Evolutionary conservation across 1,140 invertebrate species (phyloP).

Genomic region (Sminthurides bifidus): DNA sequence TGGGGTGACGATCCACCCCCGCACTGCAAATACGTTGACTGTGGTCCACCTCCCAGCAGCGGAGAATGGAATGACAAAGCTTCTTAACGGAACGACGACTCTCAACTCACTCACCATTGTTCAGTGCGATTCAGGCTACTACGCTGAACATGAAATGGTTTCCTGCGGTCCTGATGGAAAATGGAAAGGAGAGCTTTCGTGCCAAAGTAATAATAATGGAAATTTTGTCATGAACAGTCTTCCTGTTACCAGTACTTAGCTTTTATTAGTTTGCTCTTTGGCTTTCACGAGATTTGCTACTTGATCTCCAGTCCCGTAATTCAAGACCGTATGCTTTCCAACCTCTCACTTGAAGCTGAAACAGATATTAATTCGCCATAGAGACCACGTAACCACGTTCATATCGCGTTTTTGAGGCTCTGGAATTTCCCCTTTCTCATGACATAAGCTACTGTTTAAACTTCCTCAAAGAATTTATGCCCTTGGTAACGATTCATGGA

Average conservation of each 20-base stretch:
- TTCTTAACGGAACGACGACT: conserved; percentile 54
- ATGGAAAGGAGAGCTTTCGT: conserved; percentile 71
- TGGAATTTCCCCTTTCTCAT: too few relatives aligned
- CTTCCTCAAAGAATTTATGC: too few relatives aligned
- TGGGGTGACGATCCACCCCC: conserved; percentile 67
- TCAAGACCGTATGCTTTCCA: background rate
- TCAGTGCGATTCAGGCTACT: conserved; percentile 48
- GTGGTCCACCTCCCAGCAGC: conserved; percentile 66
- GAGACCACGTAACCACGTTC: too few relatives aligned
- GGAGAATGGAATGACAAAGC: conserved; percentile 55
- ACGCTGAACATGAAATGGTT: conserved; percentile 40
- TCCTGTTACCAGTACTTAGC: too few relatives aligned
- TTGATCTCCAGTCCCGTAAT: background rate
- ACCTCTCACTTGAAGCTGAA: background rate
- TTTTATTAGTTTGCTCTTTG: background rate
- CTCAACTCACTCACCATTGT: conserved; percentile 62
- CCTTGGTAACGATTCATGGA: too few relatives aligned
- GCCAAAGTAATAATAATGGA: conserved; percentile 54
- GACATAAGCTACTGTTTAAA: too few relatives aligned
- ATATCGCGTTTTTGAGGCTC: too few relatives aligned
- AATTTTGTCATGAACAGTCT: too few relatives aligned
- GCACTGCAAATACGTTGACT: conserved; percentile 73
- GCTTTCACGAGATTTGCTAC: background rate
- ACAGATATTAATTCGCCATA: background rate
- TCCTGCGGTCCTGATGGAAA: conserved; percentile 67